Evolutionary conservation across 2,797 vertebrate species (phyloP).

Genomic region (Betta splendens): DNA sequence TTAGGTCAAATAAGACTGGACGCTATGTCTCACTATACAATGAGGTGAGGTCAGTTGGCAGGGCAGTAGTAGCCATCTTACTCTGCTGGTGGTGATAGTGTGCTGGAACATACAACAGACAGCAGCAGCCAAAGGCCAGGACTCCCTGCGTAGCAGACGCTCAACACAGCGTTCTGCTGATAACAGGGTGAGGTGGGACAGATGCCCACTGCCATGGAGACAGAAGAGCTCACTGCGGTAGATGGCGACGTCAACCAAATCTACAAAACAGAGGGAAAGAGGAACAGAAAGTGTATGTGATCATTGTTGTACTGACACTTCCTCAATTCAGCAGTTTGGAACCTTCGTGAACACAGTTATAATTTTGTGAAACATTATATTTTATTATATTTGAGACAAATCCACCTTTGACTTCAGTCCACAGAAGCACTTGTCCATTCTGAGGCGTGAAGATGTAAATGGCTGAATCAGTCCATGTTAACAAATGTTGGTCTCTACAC

Average conservation of each 20-base stretch:
- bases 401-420: slow-evolving; percentile 93
- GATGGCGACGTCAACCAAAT: slow-evolving; percentile 88
- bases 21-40: neutral
- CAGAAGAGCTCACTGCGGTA: slow-evolving; percentile 93
- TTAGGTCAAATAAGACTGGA: neutral
- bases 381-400: neutral
- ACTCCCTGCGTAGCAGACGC: slow-evolving; percentile 88
- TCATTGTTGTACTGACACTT: neutral
- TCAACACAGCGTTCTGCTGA: slow-evolving; percentile 91
- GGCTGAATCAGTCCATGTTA: slow-evolving; percentile 94
- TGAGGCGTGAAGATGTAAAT: slow-evolving; percentile 95
- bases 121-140: slow-evolving; percentile 86
- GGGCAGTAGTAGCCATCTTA: slow-evolving; percentile 66
- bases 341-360: too few species aligned
- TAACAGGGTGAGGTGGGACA: slow-evolving; percentile 89
- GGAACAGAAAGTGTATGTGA: neutral
- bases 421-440: slow-evolving; percentile 93
- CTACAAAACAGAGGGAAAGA: slow-evolving; percentile 72
- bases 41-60: neutral
- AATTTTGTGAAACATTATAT: neutral
- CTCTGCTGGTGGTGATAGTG: slow-evolving; percentile 83
- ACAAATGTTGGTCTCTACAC: slow-evolving; percentile 90
- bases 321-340: too few species aligned
- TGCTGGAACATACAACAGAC: slow-evolving; percentile 93
- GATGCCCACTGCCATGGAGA: slow-evolving; percentile 87